Base-by-base conservation (phyloP, 2,113 vertebrate species). In the Puma concolor region DNA sequence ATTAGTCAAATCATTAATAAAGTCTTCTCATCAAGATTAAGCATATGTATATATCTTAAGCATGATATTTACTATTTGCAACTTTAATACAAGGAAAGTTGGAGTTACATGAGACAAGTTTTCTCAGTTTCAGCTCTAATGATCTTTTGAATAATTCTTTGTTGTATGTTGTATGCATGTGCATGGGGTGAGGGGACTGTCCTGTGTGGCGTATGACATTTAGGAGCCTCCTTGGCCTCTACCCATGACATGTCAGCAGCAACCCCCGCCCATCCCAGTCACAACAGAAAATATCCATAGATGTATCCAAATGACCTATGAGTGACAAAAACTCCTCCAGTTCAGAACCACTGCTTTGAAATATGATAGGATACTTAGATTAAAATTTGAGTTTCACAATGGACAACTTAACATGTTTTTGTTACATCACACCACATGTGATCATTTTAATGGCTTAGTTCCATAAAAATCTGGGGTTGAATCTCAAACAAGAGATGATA, bases 1-100 rank as follows among this genome's bases (percentile, higher is more conserved):
- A 92, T 90, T 36, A 93, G 54, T 76, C 83, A 92, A 97, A 57
- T 38, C n/a, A 60, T 92, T 52, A 94, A 84, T 88, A 57, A 89
- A 80, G 7, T n/a, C 13, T 67, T 95, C 44, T 88, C 31, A 81
- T 84, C 92, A 92, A 89, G 27, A 88, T 41, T 77, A 82, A 74
- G 13, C 16, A 69, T 77, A 64, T 48, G 19, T 38, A 80, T 84
- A 80, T 64, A 48, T 29, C 38, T 84, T 54, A 93, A 19, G 52
- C 77, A 10, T 7, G 63, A 38, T 66, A 63, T 52, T 79, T 87
- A 71, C 44, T 91, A 76, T 76, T 72, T 88, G 63, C 67, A 69
- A 77, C 13, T 88, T 94, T 89, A 9, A 90, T 29, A 54, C 36
- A 19, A 66, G 82, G 8, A 82, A 89, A 82, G 19, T 25, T 77